Evolutionary conservation across 2,888 invertebrate genomes (phyloP).

Genomic region (Vanessa cardui): DNA sequence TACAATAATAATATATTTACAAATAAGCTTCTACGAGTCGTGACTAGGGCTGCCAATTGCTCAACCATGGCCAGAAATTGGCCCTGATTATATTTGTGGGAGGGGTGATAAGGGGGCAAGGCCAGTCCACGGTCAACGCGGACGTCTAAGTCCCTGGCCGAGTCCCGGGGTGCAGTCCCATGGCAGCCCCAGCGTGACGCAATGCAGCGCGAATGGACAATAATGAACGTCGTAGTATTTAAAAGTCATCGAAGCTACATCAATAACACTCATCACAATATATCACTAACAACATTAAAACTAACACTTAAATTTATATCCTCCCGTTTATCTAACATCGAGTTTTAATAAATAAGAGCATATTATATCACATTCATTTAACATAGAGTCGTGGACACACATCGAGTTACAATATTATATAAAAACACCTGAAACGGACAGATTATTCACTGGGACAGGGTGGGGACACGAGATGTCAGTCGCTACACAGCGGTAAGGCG

Average conservation of each 20-base stretch:
- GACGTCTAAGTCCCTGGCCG: too few species aligned
- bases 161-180: too few species aligned
- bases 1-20: constrained; percentile 17
- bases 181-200: not conserved
- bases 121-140: not conserved
- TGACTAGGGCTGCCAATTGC: not conserved
- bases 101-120: not conserved
- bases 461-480: too few species aligned
- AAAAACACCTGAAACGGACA: constrained; percentile 2
- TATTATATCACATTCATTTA: constrained; percentile 31
- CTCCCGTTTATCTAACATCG: constrained; percentile 1
- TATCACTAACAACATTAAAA: constrained; percentile 20
- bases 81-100: too few species aligned
- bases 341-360: constrained; percentile 20
- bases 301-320: constrained; percentile 4
- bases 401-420: not conserved
- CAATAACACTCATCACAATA: constrained; percentile 26
- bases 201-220: not conserved
- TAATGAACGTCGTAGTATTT: constrained; percentile 1
- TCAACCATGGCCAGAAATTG: too few species aligned
- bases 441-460: constrained; percentile 7
- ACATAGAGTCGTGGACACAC: constrained; percentile 18
- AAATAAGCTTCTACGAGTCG: constrained; percentile 19
- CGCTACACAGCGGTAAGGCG: constrained; percentile 1
- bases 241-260: constrained; percentile 12